Conservation (phyloP, 2,888 invertebrate species). For the Anoplius nigerrimus region DNA sequence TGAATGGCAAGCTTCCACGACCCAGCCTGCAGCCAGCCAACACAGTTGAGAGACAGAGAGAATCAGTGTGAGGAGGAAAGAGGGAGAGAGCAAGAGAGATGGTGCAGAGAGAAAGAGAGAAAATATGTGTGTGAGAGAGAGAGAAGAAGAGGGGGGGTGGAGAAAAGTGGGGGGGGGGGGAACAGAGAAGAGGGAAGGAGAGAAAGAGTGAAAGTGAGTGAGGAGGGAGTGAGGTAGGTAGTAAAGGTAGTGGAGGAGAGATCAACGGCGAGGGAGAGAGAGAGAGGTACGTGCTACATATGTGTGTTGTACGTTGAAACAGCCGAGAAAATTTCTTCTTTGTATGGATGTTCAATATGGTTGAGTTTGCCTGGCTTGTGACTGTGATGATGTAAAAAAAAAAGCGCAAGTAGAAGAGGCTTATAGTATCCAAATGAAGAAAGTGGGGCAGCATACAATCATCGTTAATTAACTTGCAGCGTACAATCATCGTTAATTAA, state of each 20-base stretch:
- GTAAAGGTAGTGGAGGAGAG: no score
- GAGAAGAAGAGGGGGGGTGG: neutral
- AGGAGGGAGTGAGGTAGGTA: neutral
- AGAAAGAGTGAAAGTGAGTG: slow-evolving; percentile 9
- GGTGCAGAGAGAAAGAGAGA: slow-evolving; percentile 2
- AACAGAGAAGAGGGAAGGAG: slow-evolving; percentile 16
- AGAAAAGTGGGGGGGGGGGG: slow-evolving; percentile 3
- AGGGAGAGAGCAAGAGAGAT: slow-evolving; percentile 7
- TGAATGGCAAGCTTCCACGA: slow-evolving; percentile 63
- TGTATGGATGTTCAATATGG: no score
- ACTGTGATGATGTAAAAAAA: slow-evolving; percentile 20
- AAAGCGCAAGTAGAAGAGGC: slow-evolving; percentile 10
- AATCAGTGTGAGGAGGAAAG: no score
- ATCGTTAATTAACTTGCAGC: slow-evolving; percentile 53
- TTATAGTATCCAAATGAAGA: slow-evolving; percentile 33
- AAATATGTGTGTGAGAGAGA: slow-evolving; percentile 13
- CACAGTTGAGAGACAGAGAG: slow-evolving; percentile 18
- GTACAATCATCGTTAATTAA: slow-evolving; percentile 14
- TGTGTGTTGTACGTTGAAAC: neutral
- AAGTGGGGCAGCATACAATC: slow-evolving; percentile 51
- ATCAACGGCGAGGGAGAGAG: neutral
- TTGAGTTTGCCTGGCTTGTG: no score
- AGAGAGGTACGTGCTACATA: neutral
- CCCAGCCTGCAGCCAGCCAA: slow-evolving; percentile 52
- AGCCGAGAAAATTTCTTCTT: neutral